phyloP scores from a whole-genome alignment of 2,113 vertebrate genomes.

The Nicator chloris region DNA sequence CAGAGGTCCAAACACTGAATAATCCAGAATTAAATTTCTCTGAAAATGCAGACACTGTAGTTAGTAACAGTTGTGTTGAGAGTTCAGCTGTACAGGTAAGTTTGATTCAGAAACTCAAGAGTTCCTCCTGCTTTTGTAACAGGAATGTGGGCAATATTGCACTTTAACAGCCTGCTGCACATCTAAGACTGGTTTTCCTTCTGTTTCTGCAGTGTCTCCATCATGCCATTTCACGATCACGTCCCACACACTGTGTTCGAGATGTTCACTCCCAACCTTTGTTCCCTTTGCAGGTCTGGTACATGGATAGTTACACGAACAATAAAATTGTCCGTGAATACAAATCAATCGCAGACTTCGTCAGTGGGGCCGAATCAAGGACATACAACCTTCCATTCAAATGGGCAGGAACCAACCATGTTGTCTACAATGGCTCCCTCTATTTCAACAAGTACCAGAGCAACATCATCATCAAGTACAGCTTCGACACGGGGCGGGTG shows the following conservation, averaged over 20 bases:
- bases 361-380: conserved; percentile 88
- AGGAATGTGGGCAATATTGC: not conserved
- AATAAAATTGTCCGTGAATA: conserved; percentile 98
- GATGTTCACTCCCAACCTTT: not conserved
- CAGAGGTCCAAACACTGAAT: not conserved
- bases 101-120: not conserved
- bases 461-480: conserved; percentile 98
- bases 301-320: conserved; percentile 98
- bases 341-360: conserved; percentile 90
- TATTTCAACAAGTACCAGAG: conserved; percentile 99
- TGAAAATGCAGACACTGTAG: not conserved
- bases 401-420: conserved; percentile 97
- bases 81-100: not conserved
- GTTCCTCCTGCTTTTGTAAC: not conserved
- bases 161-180: not conserved
- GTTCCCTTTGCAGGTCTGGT: conserved; percentile 86
- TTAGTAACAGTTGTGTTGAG: not conserved
- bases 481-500: conserved; percentile 88
- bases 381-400: conserved; percentile 98
- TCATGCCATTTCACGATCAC: not conserved
- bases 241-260: not conserved
- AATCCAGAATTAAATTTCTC: not conserved
- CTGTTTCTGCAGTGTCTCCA: not conserved
- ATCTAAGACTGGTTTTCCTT: not conserved
- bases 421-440: conserved; percentile 96